Evolutionary conservation across 2,797 vertebrate genomes (phyloP).

Genomic region (Darevskia mixta): DNA sequence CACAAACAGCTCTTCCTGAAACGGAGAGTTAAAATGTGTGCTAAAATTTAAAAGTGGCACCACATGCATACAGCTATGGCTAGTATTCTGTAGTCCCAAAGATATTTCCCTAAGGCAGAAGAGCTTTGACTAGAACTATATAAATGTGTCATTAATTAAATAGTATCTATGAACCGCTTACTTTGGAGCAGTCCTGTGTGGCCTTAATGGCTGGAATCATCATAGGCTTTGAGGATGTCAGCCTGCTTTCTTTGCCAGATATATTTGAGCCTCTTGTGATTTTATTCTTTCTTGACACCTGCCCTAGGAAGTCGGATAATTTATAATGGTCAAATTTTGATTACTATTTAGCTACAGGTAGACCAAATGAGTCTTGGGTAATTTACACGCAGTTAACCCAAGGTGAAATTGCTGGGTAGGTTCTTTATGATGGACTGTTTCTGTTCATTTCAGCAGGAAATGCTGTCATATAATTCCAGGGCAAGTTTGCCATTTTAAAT

Average conservation of each 20-base stretch:
- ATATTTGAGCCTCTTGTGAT: background rate
- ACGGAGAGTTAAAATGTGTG: background rate
- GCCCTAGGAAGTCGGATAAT: background rate
- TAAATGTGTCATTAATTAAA: background rate
- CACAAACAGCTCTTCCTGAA: background rate
- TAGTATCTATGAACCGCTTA: background rate
- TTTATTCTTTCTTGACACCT: constrained; percentile 1
- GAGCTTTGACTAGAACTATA: background rate
- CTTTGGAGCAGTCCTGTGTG: background rate
- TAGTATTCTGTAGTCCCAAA: background rate
- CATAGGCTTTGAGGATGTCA: background rate
- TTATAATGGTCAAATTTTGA: constrained; percentile 20
- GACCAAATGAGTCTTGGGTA: constrained; percentile 4
- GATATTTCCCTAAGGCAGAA: background rate
- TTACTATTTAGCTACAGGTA: constrained; percentile 21
- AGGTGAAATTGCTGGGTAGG: background rate
- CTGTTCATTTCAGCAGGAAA: constrained; percentile 38
- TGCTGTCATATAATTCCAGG: constrained; percentile 28
- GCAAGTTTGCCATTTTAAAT: constrained; percentile 20
- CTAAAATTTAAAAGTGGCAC: background rate
- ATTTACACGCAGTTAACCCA: constrained; percentile 20
- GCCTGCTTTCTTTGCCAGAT: background rate
- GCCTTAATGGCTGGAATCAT: background rate
- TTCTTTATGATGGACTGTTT: constrained; percentile 13
- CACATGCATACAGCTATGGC: too few relatives aligned